Conservation (phyloP, 2,888 invertebrate genomes). For the Zygothrica quintamaculata region DNA sequence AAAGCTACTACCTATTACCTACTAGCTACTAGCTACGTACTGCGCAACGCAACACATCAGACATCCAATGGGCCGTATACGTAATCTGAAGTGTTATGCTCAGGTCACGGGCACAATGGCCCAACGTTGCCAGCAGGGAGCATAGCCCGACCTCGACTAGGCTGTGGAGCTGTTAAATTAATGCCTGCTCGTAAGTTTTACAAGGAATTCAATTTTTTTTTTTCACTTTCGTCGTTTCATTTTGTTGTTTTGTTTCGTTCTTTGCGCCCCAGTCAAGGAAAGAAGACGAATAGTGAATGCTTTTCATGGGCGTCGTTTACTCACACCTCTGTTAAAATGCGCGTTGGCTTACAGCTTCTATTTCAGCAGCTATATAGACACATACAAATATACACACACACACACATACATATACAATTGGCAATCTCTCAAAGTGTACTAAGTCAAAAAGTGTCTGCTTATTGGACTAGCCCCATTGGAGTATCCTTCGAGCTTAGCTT, state of each 20-base stretch:
- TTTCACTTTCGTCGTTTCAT: too few species aligned
- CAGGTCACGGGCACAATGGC: constrained; percentile 24
- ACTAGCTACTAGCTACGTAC: constrained; percentile 3
- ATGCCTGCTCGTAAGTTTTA: constrained; percentile 82
- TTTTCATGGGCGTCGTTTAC: constrained; percentile 52
- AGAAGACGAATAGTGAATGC: constrained; percentile 71
- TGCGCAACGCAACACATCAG: constrained; percentile 48
- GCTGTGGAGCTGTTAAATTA: constrained; percentile 78
- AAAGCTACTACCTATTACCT: background rate
- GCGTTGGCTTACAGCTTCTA: background rate
- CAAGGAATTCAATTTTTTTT: constrained; percentile 82
- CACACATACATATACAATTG: constrained; percentile 24
- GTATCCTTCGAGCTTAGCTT: constrained; percentile 17
- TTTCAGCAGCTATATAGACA: background rate
- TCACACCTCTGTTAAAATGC: constrained; percentile 24
- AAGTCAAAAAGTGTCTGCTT: constrained; percentile 32
- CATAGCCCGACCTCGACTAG: constrained; percentile 39
- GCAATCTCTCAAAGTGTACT: constrained; percentile 51
- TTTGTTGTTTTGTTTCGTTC: too few species aligned
- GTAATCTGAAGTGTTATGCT: constrained; percentile 58
- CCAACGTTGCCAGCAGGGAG: constrained; percentile 14
- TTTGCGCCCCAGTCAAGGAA: constrained; percentile 59
- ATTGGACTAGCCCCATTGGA: constrained; percentile 3
- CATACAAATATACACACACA: constrained; percentile 26
- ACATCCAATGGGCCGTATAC: constrained; percentile 75